Percentiles rank a stretch among this genome's conserved stretches.
Conservation (phyloP, 2,888 invertebrate genomes). For the Caenorhabditis sp. region DNA sequence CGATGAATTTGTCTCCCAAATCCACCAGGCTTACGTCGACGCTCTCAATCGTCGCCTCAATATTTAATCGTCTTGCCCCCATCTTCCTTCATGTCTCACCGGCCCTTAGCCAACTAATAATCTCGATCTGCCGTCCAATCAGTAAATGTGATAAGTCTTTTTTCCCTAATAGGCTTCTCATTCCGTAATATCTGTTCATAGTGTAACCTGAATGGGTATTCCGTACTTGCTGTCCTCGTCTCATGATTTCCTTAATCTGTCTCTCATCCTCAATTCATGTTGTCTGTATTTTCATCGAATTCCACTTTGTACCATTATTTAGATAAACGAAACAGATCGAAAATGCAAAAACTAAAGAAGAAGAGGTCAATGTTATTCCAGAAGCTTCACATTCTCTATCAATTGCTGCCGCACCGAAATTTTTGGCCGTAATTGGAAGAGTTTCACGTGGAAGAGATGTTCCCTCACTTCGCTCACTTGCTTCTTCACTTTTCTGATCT, state of each 20-base stretch:
- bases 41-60: conserved; percentile 64
- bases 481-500: not conserved
- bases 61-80: not conserved
- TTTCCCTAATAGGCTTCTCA: not conserved
- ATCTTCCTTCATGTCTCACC: not conserved
- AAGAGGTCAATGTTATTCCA: too few relatives aligned
- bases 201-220: not conserved
- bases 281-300: not conserved
- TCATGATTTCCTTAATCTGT: not conserved
- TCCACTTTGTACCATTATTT: not conserved
- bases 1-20: conserved; percentile 63
- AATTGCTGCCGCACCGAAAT: not conserved
- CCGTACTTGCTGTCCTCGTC: not conserved
- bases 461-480: not conserved
- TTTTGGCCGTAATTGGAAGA: not conserved
- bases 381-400: too few relatives aligned
- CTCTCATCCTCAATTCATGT: not conserved
- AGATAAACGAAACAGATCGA: conserved; percentile 3
- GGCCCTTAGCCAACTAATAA: not conserved
- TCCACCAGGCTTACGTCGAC: conserved; percentile 66
- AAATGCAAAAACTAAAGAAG: too few relatives aligned
- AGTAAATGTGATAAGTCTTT: conserved; percentile 9
- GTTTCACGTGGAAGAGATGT: not conserved
- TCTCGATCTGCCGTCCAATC: conserved; percentile 11
- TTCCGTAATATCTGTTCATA: conserved; percentile 14